Evolutionary conservation across 2,888 invertebrate species (phyloP), one percentile per base, ranked within the genome.

Genomic region (Drosophila neotestacea): DNA sequence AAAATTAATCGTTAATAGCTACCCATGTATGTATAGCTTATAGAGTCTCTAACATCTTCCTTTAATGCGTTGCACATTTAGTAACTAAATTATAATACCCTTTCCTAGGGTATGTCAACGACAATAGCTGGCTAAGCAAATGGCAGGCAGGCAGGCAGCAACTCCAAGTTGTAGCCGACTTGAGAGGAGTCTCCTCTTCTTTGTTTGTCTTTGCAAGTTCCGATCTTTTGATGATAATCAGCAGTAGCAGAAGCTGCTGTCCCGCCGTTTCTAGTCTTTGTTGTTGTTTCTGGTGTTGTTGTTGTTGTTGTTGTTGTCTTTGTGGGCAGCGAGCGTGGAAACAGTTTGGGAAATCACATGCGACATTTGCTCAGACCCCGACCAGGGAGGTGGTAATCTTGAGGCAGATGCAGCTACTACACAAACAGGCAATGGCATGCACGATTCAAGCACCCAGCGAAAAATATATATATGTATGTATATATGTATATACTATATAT

Each of bases 311-410:
- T 60, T 68, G 72, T 77, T 46, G 61, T 73, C 76, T 91, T 91
- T 90, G 92, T 91, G 92, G 92, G 91, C 92, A 92, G 91, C 87
- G 71, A 92, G 91, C 92, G 92, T 92, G 92, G 92, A 92, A 92
- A 92, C 92, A 92, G 92, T 92, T 92, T 83, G 85, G 88, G 86
- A 92, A 92, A 91, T 91, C 90, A 90, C 91, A 90, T 89, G 91
- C 91, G 85, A 90, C 90, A 91, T 90, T 90, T 91, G 80, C 88
- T 89, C 89, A 85, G 72, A 61, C 46, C 68, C 66, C 22, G 51
- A 55, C 75, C 80, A 79, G 77, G 71, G 54, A 68, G 82, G 74
- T 74, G 84, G 86, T 75, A 71, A 85, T 88, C 88, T 85, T 73
- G 56, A 55, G 63, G 62, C 68, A 83, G 86, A 86, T 85, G 79